These are phyloP conservation scores for Emesis russula DNA, from an alignment of 2,888 invertebrate species.

Conservation along the genomic window DNA sequence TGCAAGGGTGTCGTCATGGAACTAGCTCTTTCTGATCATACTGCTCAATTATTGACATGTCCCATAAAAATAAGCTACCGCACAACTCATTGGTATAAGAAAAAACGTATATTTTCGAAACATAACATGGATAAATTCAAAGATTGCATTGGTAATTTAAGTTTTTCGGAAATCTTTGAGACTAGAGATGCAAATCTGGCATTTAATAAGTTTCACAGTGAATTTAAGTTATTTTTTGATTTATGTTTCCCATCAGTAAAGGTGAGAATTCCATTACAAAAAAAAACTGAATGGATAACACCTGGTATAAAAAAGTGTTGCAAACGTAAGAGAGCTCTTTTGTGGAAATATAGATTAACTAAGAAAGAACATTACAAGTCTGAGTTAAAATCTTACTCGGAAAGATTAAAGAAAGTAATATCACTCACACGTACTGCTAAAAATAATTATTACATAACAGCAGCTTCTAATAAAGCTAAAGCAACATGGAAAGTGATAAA, in stretches of 20 bases:
- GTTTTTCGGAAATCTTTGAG: neutral
- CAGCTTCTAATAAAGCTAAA: neutral
- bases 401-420: neutral
- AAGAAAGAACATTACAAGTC: neutral
- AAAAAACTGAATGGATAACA: neutral
- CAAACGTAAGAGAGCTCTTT: neutral
- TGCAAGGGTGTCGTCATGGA: neutral
- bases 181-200: neutral
- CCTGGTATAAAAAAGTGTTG: constrained; percentile 1
- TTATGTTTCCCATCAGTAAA: neutral
- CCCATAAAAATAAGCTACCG: neutral
- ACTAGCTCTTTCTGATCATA: neutral
- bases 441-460: neutral
- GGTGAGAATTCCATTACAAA: neutral
- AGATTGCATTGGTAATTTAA: neutral
- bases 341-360: neutral
- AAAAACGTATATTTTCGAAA: neutral
- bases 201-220: neutral
- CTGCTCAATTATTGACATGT: neutral
- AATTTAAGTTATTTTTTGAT: neutral
- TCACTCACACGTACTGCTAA: neutral
- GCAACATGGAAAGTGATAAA: neutral
- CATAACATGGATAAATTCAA: neutral
- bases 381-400: neutral
- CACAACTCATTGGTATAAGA: neutral